Base-by-base conservation (phyloP, 2,797 vertebrate genomes). In the Anas capensis region DNA sequence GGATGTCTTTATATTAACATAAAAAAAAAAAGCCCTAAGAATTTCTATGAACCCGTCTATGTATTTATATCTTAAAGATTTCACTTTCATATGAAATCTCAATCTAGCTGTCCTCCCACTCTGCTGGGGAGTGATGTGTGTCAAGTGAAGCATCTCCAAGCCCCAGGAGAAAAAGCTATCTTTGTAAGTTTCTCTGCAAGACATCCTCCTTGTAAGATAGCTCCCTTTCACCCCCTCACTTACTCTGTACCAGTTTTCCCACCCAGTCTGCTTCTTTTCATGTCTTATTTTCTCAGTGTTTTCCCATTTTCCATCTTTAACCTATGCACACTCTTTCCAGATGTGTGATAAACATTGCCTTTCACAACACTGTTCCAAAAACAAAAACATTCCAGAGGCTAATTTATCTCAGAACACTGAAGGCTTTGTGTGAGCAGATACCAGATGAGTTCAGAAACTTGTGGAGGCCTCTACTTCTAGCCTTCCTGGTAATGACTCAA, bases 391-490 rank as follows among this genome's bases (percentile, higher is more conserved):
- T 96, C 95, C 93, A 81, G 60, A 38, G 66, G 60, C 80, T 97
- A 96, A 96, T 97, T 97, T 95, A 57, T 97, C 94, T 97, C 96
- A 95, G 95, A 96, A 96, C 95, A 91, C 88, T 56, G 80, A 89
- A 86, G 86, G 68, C 97, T 96, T 96, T 92, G 84, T 95, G 94
- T 94, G 88, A 94, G 91, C 91, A 96, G 93, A 97, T 96, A 95
- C 92, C 96, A 93, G 93, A 97, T 95, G 95, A 96, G 97, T 97
- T 97, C 85, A 96, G 91, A 96, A 96, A 70, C 92, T 93, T 93
- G 84, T 90, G 78, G 96, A 96, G 94, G 95, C 73, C 90, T 97
- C 90, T 83, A 20, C 57, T 90, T 93, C 72, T 88, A 89, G 81
- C 44, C 81, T 84, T 97, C 95, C 91, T 82, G 88, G 95, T 94